Base-by-base conservation (phyloP, 1,140 invertebrate species). In the Babylonia areolata region DNA sequence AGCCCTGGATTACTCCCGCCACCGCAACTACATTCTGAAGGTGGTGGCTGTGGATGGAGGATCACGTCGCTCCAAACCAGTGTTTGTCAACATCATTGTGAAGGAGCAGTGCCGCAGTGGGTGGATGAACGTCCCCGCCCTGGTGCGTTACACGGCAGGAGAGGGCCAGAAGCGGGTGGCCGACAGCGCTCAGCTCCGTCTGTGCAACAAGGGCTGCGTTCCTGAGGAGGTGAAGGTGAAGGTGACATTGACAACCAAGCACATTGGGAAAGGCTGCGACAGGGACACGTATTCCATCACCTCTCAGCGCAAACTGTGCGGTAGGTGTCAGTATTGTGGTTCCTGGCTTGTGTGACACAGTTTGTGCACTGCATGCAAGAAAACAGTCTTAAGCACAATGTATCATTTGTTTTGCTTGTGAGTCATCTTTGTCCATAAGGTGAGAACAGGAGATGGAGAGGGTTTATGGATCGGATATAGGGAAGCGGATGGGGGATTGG, bases 11-110 rank as follows among this genome's bases (percentile, higher is more conserved):
- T 99, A 98, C 94, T 97, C 97, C 92, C 95, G 96, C 58, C 97
- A 97, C 1, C 98, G 98, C 94, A 99, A 99, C 94, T 98, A 99
- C 94, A 99, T 99, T 88, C 95, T 99, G 23, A 79, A 40, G 33
- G 97, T 99, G 51, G 97, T 98, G n/a, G 98, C 98, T 0, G 98
- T 97, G 92, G 98, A 99, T 93, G 99, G 98, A 85, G 98, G 97
- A 28, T 98, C 98, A 97, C 97, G 97, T 92, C 92, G 94, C 31
- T 96, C 96, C 2, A 96, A 97, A 11, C 97, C 98, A 0, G 97
- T 98, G 2, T 97, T 99, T 96, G 97, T 99, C 87, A 99, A 97
- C 90, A 97, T 99, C 92, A 97, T 98, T 94, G 97, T 99, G 23
- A 96, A 96, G 93, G 95, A 96, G 86, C 96, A 96, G 64, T 97